Evolutionary conservation across 2,888 invertebrate genomes (phyloP).

Genomic region (Luperina nickerlii): DNA sequence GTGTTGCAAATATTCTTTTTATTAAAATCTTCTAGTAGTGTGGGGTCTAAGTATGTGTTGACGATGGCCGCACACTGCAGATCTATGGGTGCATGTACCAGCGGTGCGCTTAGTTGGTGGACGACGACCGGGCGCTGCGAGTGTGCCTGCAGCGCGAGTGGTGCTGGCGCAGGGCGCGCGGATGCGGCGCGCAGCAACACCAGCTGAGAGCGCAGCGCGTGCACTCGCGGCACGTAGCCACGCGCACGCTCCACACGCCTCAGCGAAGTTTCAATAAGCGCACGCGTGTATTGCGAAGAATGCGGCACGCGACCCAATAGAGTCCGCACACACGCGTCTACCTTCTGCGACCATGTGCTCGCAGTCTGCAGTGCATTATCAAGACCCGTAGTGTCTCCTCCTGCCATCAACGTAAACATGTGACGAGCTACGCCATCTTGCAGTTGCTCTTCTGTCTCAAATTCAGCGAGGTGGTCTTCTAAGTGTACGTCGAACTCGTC

Average conservation of each 20-base stretch:
- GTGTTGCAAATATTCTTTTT: constrained; percentile 72
- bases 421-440: constrained; percentile 75
- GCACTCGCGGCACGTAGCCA: constrained; percentile 52
- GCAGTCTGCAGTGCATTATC: constrained; percentile 51
- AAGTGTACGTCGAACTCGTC: constrained; percentile 70
- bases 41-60: constrained; percentile 68
- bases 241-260: constrained; percentile 65
- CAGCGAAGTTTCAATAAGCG: constrained; percentile 70
- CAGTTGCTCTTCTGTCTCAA: constrained; percentile 68
- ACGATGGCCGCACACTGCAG: constrained; percentile 70
- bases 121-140: constrained; percentile 67
- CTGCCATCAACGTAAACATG: constrained; percentile 74
- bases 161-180: background rate
- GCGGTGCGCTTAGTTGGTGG: constrained; percentile 65
- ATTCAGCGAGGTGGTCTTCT: constrained; percentile 67
- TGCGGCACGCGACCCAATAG: constrained; percentile 74
- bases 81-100: constrained; percentile 69
- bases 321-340: constrained; percentile 70
- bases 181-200: constrained; percentile 68
- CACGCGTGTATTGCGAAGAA: constrained; percentile 77
- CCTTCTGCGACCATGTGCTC: constrained; percentile 67
- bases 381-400: constrained; percentile 38
- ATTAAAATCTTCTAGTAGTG: constrained; percentile 65
- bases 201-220: constrained; percentile 69
- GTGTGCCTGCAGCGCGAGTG: constrained; percentile 60